These are phyloP conservation scores for Ichneumoninae sp. DNA, from an alignment of 2,888 invertebrate genomes.

Conservation along the genomic window DNA sequence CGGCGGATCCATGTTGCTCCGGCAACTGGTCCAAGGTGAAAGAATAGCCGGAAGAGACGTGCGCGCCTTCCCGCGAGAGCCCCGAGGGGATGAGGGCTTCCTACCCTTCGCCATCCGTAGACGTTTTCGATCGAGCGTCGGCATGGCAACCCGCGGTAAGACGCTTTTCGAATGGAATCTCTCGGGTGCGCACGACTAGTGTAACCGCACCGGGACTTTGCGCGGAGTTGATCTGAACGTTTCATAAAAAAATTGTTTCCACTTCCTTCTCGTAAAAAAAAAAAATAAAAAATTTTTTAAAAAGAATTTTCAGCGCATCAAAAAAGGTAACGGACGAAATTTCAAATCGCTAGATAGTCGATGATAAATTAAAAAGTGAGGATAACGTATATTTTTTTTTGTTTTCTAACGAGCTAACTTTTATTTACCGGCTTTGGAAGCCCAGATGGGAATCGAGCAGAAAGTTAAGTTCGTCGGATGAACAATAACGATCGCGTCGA, in stretches of 20 bases:
- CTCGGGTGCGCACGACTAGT: not conserved
- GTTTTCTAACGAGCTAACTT: not conserved
- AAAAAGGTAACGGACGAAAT: not conserved
- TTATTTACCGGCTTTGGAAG: not conserved
- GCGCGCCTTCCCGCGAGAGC: slow-evolving; percentile 42
- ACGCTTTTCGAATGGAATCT: slow-evolving; percentile 77
- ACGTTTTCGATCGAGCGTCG: slow-evolving; percentile 62
- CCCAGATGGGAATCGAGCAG: not conserved
- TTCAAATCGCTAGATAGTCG: not conserved
- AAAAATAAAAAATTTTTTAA: not conserved
- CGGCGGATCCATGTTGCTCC: slow-evolving; percentile 65
- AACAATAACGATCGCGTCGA: not conserved
- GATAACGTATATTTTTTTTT: not conserved
- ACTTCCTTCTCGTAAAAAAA: not conserved
- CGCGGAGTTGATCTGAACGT: not conserved
- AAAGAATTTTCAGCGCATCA: not conserved
- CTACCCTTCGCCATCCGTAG: slow-evolving; percentile 58
- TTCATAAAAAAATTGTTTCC: not conserved
- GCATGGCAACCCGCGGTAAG: slow-evolving; percentile 78
- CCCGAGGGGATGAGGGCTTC: slow-evolving; percentile 46
- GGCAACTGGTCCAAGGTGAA: slow-evolving; percentile 68
- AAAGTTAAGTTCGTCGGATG: not conserved
- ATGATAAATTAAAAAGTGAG: not conserved
- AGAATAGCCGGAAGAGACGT: slow-evolving; percentile 67
- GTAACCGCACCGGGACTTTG: too few species aligned